These are phyloP conservation scores for Perca schrenkii DNA, from an alignment of 2,113 vertebrate species.

Conservation along the genomic window DNA sequence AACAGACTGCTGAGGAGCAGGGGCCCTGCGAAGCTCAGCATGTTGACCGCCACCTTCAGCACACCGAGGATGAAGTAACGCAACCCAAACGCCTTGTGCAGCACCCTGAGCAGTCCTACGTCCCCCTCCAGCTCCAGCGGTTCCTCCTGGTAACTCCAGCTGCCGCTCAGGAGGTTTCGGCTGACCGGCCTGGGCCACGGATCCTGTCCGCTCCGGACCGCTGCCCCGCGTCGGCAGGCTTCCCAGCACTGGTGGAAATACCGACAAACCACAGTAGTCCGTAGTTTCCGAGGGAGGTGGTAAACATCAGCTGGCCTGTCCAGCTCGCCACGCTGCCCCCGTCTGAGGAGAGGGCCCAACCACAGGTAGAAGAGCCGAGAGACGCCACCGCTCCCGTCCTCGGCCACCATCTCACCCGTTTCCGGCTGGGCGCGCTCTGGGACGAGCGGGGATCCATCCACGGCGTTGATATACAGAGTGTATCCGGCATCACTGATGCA, in stretches of 20 bases:
- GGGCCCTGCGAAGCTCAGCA: constrained; percentile 90
- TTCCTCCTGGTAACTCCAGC: constrained; percentile 49
- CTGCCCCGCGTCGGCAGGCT: constrained; percentile 61
- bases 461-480: constrained; percentile 76
- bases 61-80: constrained; percentile 89
- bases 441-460: constrained; percentile 79
- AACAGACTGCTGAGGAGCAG: constrained; percentile 92
- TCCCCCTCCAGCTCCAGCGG: constrained; percentile 57
- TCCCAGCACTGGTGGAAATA: constrained; percentile 88
- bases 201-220: constrained; percentile 29
- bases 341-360: constrained; percentile 89
- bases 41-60: constrained; percentile 86
- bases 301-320: constrained; percentile 85
- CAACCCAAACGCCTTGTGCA: constrained; percentile 89
- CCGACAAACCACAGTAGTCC: constrained; percentile 80
- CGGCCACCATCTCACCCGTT: constrained; percentile 85
- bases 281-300: constrained; percentile 87
- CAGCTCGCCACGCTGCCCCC: constrained; percentile 87
- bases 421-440: constrained; percentile 50
- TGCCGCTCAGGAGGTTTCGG: constrained; percentile 60
- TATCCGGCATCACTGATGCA: constrained; percentile 64
- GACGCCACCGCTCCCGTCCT: constrained; percentile 91
- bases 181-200: constrained; percentile 60
- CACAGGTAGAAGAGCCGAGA: constrained; percentile 94
- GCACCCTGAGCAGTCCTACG: constrained; percentile 83